Evolutionary conservation across 2,888 invertebrate species (phyloP), one percentile per base, ranked within the genome.

Genomic region (Hedya salicella): DNA sequence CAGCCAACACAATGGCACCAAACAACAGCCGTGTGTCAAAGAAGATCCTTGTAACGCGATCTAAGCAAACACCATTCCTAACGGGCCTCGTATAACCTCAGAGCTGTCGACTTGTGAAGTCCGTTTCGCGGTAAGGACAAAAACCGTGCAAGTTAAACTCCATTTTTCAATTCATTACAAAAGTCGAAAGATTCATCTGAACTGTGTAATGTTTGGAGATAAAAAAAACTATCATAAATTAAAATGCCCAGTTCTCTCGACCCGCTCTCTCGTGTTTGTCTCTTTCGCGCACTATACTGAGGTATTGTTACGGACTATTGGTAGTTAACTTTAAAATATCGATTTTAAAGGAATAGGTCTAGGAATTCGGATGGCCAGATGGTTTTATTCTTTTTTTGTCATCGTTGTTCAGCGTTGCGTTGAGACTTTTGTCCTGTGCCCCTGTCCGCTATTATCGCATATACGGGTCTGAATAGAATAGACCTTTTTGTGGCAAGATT

Each of bases 91-190:
- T 79, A 78, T 79, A 79, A 80, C 74, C 80, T 82, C 80, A 46
- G 49, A 60, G 69, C 79, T 71, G 84, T 88, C 91, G 83, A 88
- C 90, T 87, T 90, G 91, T 91, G 91, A 87, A 90, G 91, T 92
- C 91, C 86, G 80, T 82, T 92, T 91, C 91, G 85, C 79, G 81
- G 91, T 89, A 91, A 78, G 82, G 80, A 88, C 88, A 89, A 89
- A 88, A 87, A 87, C 83, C 75, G 74, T 82, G 81, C 82, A 79
- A 86, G 78, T 77, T 79, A 78, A 81, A 80, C 80, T 79, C 86
- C 83, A 91, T 92, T 87, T 87, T 88, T 88, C 90, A 89, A 88
- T 89, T 86, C 88, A 89, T 88, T 87, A 88, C 87, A 88, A 87
- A 86, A 89, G 86, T 87, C 82, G 78, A 87, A 83, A 89, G 89